These are phyloP conservation scores for Rhinella marina DNA, from an alignment of 2,797 vertebrate species.

Conservation along the genomic window DNA sequence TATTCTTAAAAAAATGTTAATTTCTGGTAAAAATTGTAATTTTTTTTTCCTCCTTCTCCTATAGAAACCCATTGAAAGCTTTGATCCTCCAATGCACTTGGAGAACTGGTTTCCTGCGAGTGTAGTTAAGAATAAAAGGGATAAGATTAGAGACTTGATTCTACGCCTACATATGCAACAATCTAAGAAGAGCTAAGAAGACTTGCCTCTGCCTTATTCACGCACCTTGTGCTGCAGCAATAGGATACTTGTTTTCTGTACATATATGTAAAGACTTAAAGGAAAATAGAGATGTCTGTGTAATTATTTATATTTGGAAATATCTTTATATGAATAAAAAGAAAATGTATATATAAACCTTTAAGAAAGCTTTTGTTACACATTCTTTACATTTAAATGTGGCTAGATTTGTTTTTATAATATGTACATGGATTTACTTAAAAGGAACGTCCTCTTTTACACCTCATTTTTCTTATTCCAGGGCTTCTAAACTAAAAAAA, in stretches of 20 bases:
- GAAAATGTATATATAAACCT: constrained; percentile 67
- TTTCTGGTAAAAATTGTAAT: not conserved
- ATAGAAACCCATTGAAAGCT: constrained; percentile 92
- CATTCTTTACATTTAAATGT: not conserved
- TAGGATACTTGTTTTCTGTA: constrained; percentile 64
- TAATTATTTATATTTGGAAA: constrained; percentile 50
- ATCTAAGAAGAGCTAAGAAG: constrained; percentile 73
- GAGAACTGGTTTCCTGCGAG: constrained; percentile 91
- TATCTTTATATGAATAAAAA: constrained; percentile 63
- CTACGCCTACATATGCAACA: constrained; percentile 87
- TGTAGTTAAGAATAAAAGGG: constrained; percentile 88
- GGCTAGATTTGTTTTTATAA: not conserved
- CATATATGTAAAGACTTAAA: constrained; percentile 63
- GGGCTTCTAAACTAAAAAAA: not conserved
- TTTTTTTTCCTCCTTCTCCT: not conserved
- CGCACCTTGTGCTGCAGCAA: constrained; percentile 62
- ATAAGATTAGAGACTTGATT: constrained; percentile 91
- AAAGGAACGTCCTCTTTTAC: not conserved
- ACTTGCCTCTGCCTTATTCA: constrained; percentile 59
- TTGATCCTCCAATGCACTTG: constrained; percentile 87
- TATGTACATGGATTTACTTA: constrained; percentile 21
- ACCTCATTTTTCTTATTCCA: not conserved
- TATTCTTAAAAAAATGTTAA: not conserved
- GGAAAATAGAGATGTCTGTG: constrained; percentile 45
- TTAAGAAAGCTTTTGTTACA: constrained; percentile 62